Conservation (phyloP, 1,140 invertebrate species). For the Zaprionus ornatus region DNA sequence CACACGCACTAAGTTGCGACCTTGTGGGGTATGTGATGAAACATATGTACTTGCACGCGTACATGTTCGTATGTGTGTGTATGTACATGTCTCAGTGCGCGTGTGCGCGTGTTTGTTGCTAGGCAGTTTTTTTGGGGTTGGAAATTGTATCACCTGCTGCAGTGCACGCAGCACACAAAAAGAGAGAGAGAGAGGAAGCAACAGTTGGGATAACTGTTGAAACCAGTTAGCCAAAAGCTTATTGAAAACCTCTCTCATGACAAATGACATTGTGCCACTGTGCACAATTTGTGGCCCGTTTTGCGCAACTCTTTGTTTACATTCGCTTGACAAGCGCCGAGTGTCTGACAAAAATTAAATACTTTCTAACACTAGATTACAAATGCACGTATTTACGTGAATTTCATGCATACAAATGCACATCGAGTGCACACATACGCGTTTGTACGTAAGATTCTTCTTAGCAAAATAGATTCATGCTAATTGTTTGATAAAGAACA, state of each 20-base stretch:
- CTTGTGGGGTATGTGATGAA: constrained; percentile 52
- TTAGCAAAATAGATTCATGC: constrained; percentile 51
- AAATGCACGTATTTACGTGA: background rate
- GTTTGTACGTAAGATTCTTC: constrained; percentile 16
- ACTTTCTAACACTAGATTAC: constrained; percentile 6
- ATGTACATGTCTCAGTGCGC: background rate
- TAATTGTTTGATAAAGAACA: constrained; percentile 74
- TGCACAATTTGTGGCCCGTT: constrained; percentile 26
- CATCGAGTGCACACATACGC: constrained; percentile 39
- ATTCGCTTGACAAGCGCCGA: constrained; percentile 33
- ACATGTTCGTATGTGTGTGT: background rate
- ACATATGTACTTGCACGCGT: background rate
- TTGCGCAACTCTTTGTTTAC: constrained; percentile 54
- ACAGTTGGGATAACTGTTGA: constrained; percentile 16
- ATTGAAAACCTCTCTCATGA: constrained; percentile 26
- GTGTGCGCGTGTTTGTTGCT: constrained; percentile 26
- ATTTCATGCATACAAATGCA: constrained; percentile 17
- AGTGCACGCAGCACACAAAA: constrained; percentile 10
- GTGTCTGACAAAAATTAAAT: background rate
- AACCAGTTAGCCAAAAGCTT: background rate
- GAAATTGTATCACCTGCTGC: constrained; percentile 25
- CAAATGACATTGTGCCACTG: constrained; percentile 9
- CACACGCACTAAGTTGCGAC: constrained; percentile 47
- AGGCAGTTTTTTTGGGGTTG: constrained; percentile 11
- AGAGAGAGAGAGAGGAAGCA: background rate